A percentile compares a stretch with the other conserved stretches of the same genome.
Conservation (phyloP, 2,888 invertebrate genomes). For the Tetanocera ferruginea region DNA sequence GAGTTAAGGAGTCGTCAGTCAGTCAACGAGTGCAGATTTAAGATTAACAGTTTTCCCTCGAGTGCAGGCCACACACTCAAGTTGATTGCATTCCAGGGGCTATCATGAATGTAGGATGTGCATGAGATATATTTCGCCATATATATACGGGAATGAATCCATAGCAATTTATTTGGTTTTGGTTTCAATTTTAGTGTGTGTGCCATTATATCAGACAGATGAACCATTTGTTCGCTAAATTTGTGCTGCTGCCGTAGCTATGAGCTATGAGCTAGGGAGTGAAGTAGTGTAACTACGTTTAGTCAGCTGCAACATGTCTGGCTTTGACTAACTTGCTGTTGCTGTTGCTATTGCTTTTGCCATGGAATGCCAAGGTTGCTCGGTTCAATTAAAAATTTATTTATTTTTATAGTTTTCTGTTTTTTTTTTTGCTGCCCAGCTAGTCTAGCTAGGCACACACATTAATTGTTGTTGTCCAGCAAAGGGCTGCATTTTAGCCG, state of each 20-base stretch:
- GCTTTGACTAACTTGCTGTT: neutral
- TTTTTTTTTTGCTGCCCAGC: neutral
- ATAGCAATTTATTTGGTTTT: constrained; percentile 10
- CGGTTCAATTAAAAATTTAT: constrained; percentile 27
- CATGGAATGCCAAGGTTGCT: constrained; percentile 22
- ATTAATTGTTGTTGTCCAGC: neutral
- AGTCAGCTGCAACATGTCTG: neutral
- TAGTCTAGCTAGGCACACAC: neutral
- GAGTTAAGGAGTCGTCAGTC: neutral
- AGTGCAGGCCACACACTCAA: constrained; percentile 29
- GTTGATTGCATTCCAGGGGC: constrained; percentile 24
- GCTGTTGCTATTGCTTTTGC: neutral
- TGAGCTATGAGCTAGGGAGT: neutral
- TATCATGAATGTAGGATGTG: neutral
- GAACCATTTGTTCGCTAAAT: neutral
- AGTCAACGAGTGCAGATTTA: constrained; percentile 13
- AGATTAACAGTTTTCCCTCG: constrained; percentile 25
- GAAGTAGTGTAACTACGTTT: neutral
- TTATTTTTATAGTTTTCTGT: too few species aligned
- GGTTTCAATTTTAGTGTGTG: neutral
- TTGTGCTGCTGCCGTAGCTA: neutral
- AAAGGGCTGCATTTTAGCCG: neutral
- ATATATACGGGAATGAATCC: neutral
- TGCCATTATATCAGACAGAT: neutral
- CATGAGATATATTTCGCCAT: neutral